Conservation (phyloP, 2,797 vertebrate species). For the Onychomys torridus region DNA sequence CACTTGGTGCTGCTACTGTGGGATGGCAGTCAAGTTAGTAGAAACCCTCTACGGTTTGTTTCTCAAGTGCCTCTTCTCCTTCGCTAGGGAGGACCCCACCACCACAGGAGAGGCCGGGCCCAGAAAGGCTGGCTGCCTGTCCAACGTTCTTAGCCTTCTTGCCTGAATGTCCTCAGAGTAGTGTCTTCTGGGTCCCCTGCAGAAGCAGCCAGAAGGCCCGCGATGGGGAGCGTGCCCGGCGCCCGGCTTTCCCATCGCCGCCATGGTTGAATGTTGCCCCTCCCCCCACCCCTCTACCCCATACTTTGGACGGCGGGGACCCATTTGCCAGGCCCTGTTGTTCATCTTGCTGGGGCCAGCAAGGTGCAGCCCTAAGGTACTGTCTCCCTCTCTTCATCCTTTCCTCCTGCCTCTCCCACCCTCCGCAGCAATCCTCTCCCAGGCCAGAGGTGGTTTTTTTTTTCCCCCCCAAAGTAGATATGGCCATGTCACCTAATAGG, state of each 20-base stretch:
- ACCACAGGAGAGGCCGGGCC: neutral
- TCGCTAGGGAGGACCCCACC: neutral
- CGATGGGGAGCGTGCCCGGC: neutral
- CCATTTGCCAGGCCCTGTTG: neutral
- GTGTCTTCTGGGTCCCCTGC: neutral
- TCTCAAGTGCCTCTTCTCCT: slow-evolving; percentile 1
- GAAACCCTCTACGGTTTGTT: neutral
- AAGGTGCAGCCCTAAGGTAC: neutral
- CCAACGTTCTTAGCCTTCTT: neutral
- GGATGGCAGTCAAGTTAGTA: neutral
- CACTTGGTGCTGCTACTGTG: neutral
- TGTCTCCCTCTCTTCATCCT: neutral
- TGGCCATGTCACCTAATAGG: neutral
- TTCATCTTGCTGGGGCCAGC: neutral
- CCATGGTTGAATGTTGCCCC: neutral
- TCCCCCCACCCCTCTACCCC: too few species aligned
- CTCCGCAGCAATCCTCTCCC: neutral
- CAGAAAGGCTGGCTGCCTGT: neutral
- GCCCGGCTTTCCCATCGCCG: neutral
- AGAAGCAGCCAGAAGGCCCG: neutral
- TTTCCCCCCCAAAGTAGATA: neutral
- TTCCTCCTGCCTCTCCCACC: neutral
- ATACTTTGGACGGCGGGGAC: neutral
- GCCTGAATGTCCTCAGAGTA: neutral
- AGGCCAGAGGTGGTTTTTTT: too few species aligned